Conservation (phyloP, 2,888 invertebrate genomes). For the Xestia sexstrigata region DNA sequence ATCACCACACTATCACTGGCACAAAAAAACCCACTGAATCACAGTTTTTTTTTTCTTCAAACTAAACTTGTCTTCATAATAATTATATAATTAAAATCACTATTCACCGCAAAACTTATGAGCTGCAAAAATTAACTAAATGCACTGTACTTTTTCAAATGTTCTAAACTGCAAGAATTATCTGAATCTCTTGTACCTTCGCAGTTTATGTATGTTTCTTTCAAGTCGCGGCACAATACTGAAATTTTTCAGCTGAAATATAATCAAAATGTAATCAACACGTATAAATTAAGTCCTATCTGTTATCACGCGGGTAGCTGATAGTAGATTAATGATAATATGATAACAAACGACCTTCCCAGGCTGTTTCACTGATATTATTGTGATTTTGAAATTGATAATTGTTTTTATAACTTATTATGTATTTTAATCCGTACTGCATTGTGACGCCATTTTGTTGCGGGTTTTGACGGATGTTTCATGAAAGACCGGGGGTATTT, state of each 20-base stretch:
- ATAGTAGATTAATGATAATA: conserved; percentile 52
- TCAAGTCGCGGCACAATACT: conserved; percentile 27
- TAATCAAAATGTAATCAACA: conserved; percentile 42
- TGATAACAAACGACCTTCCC: conserved; percentile 66
- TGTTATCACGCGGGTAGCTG: conserved; percentile 50
- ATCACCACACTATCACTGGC: conserved; percentile 11
- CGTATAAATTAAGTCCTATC: conserved; percentile 40
- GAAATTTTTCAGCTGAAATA: conserved; percentile 21
- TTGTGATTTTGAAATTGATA: conserved; percentile 20
- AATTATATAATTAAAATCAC: not conserved
- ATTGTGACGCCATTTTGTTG: not conserved
- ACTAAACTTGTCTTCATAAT: not conserved
- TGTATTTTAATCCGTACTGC: conserved; percentile 19
- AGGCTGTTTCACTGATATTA: conserved; percentile 38
- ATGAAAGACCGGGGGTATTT: not conserved
- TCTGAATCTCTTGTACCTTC: not conserved
- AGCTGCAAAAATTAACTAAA: conserved; percentile 6
- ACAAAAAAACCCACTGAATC: conserved; percentile 3
- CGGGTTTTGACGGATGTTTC: not conserved
- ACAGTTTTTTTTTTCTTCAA: not conserved
- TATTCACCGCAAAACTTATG: not conserved
- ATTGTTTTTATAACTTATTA: conserved; percentile 17
- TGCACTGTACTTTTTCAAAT: not conserved
- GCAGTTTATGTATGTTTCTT: conserved; percentile 14
- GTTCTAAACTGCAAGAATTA: conserved; percentile 12